Percentiles rank a stretch among this genome's conserved stretches.
Conservation (phyloP, 2,797 vertebrate genomes). For the Poeciliopsis gracilis region DNA sequence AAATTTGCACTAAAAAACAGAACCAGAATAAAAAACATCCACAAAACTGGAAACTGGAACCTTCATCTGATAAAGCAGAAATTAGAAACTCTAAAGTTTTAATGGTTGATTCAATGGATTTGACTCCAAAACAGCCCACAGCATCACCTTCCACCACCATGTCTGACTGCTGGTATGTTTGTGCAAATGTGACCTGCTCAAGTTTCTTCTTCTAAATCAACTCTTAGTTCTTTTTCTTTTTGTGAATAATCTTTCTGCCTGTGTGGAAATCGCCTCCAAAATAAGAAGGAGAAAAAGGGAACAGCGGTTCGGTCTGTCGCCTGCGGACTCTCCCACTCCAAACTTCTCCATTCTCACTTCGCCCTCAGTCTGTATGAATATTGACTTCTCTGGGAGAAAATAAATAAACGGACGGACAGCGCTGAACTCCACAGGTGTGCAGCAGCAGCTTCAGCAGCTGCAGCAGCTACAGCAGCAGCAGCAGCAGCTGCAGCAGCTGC, state of each 20-base stretch:
- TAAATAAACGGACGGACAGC: not conserved
- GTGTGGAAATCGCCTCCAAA: not conserved
- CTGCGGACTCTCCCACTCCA: not conserved
- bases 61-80: not conserved
- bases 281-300: no score
- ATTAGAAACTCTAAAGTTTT: no score
- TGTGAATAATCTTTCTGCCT: not conserved
- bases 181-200: not conserved
- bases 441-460: not conserved
- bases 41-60: not conserved
- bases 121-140: not conserved
- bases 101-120: not conserved
- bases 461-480: not conserved
- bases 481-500: not conserved
- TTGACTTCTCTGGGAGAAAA: not conserved
- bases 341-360: not conserved
- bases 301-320: not conserved
- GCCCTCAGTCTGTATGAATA: not conserved
- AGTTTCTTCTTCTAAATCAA: not conserved
- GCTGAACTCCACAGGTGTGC: not conserved
- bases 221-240: not conserved
- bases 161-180: not conserved
- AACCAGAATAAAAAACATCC: not conserved
- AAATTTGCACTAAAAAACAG: not conserved
- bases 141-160: not conserved